Evolutionary conservation across 2,797 vertebrate genomes (phyloP).

Genomic region (Cossypha caffra): DNA sequence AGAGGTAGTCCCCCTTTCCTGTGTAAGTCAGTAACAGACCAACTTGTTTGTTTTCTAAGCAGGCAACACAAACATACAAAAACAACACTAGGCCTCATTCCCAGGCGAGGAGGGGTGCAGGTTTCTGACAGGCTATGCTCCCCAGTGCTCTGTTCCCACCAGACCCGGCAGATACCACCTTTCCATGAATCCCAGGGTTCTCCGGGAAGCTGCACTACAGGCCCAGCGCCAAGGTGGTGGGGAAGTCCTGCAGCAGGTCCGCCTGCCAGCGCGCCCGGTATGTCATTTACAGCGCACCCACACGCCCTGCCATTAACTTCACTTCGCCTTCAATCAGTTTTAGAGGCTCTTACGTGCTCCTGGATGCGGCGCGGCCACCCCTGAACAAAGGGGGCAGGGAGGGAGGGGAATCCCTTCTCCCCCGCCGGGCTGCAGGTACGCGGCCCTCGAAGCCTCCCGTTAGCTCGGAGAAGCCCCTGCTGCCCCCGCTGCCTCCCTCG

Average conservation of each 20-base stretch:
- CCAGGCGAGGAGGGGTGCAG: fast-evolving
- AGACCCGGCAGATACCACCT: neutral
- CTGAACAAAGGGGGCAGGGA: neutral
- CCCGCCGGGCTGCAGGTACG: neutral
- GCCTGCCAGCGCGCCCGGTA: neutral
- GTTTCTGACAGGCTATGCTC: neutral
- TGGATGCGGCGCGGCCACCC: neutral
- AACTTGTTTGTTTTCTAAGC: neutral
- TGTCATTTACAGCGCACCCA: neutral
- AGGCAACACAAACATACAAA: neutral
- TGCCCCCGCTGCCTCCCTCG: neutral
- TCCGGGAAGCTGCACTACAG: neutral
- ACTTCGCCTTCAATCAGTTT: neutral
- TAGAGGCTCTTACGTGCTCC: neutral
- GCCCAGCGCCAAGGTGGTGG: neutral
- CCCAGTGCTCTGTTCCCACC: fast-evolving
- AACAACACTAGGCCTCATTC: neutral
- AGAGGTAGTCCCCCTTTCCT: neutral
- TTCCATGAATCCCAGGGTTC: neutral
- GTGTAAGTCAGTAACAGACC: fast-evolving
- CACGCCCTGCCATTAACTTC: slow-evolving; percentile 23
- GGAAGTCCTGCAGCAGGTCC: neutral
- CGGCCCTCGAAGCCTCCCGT: neutral
- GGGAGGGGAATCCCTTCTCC: neutral
- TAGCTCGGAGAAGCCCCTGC: neutral